phyloP scores from a whole-genome alignment of 92 coral and sea anemone species.

The Parazoanthus darwini region DNA sequence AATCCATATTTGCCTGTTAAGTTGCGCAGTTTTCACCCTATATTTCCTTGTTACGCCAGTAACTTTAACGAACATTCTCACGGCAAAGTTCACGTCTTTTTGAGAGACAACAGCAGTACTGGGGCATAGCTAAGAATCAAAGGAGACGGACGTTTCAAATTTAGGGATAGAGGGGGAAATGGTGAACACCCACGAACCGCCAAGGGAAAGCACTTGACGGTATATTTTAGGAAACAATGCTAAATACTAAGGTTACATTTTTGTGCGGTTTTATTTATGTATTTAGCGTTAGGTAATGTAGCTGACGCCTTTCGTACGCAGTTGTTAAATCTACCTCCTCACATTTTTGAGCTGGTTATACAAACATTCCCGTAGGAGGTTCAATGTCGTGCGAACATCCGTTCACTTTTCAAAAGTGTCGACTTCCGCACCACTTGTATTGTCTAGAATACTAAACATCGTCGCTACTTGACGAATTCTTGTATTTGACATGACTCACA shows the following conservation, averaged over 20 bases:
- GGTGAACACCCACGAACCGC: not conserved
- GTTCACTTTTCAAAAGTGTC: not conserved
- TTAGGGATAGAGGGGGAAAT: not conserved
- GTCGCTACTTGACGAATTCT: too few species aligned
- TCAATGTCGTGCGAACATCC: not conserved
- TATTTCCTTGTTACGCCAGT: too few species aligned
- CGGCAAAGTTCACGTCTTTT: too few species aligned
- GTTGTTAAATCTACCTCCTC: not conserved
- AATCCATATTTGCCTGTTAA: too few species aligned
- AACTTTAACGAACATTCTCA: not conserved
- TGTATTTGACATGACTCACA: not conserved
- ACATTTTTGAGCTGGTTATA: too few species aligned
- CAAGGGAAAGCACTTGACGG: not conserved
- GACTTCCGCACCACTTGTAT: too few species aligned
- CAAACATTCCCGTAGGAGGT: not conserved
- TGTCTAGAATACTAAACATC: not conserved
- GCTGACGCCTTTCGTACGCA: not conserved
- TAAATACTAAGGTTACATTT: too few species aligned
- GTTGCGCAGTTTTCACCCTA: too few species aligned
- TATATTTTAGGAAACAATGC: not conserved
- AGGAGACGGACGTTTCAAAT: not conserved
- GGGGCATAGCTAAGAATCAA: too few species aligned
- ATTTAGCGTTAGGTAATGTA: not conserved
- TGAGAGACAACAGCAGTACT: too few species aligned
- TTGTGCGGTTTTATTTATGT: not conserved